Percentiles rank a stretch among this genome's conserved stretches.
Evolutionary conservation across 2,888 invertebrate genomes (phyloP).

Genomic region (Macaria notata): DNA sequence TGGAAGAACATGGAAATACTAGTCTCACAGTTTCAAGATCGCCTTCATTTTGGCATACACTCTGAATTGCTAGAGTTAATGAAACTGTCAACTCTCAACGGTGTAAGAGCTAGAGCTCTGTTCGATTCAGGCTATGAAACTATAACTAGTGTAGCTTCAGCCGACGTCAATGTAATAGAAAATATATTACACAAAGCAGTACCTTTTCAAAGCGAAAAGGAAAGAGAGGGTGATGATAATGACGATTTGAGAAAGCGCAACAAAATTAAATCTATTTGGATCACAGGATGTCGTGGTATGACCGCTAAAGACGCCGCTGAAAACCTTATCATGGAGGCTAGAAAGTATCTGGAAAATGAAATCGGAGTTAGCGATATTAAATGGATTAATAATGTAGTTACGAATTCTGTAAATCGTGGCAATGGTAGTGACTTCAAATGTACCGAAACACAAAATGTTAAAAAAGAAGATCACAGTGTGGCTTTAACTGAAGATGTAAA

Average conservation of each 20-base stretch:
- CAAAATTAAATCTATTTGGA: slow-evolving; percentile 87
- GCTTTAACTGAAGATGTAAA: slow-evolving; percentile 1
- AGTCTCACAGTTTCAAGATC: slow-evolving; percentile 95
- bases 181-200: slow-evolving; percentile 88
- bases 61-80: slow-evolving; percentile 96
- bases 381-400: slow-evolving; percentile 76
- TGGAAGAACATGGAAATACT: slow-evolving; percentile 96
- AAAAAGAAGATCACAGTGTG: slow-evolving; percentile 1
- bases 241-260: slow-evolving; percentile 85
- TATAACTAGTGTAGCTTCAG: slow-evolving; percentile 89
- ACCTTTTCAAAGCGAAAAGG: slow-evolving; percentile 93
- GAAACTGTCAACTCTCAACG: slow-evolving; percentile 91
- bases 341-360: slow-evolving; percentile 86
- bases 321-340: slow-evolving; percentile 89
- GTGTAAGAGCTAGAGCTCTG: slow-evolving; percentile 91
- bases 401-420: slow-evolving; percentile 19
- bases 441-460: slow-evolving; percentile 3
- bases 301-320: slow-evolving; percentile 92
- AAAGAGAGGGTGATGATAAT: slow-evolving; percentile 86
- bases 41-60: slow-evolving; percentile 96
- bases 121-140: slow-evolving; percentile 91
- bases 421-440: not conserved
- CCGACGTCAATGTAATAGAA: slow-evolving; percentile 87
- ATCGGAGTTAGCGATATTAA: slow-evolving; percentile 87
- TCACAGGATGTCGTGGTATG: slow-evolving; percentile 90